Base-by-base conservation (phyloP, 2,113 vertebrate species). In the Neogale vison region DNA sequence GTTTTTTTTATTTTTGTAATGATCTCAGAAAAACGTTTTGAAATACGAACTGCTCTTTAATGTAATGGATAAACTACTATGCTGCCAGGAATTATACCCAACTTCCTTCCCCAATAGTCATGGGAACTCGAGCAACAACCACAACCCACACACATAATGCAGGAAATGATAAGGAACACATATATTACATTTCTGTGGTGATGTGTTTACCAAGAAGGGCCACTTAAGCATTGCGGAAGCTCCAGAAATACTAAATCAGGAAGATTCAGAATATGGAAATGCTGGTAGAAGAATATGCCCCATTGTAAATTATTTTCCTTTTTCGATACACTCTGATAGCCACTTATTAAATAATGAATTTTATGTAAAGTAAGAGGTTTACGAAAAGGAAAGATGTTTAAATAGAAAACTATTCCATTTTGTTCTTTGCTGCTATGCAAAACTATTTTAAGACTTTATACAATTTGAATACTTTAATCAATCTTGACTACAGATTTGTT, bases 91-190 rank as follows among this genome's bases (percentile, higher is more conserved):
- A 98, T 98, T 98, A 98, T 93, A 97, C 6, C 31, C 92, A 96
- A 95, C 98, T 99, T 98, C 98, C 98, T 98, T 94, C 98, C 98
- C 98, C 98, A 98, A 98, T 98, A 98, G 99, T 98, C 98, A 98
- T 97, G 97, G 97, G 97, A 99, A 99, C 98, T 98, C 81, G 98
- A 98, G 98, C 96, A 99, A 98, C 97, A 98, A 97, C 87, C 96
- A 97, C 97, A 98, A 98, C 98, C 98, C 96, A 97, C 96, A 98
- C 93, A 93, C 72, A 95, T 93, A 98, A 98, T 96, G 88, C 90
- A 97, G 97, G 97, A 98, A 98, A 98, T 89, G 24, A 97, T 90
- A 95, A 1, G 14, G 98, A 98, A 96, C 50, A 89, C 67, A 77
- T 96, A 93, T 59, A 96, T 95, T 93, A 88, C 42, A 86, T 97